Evolutionary conservation across 1,140 invertebrate species (phyloP), one percentile per base, ranked within the genome.

Genomic region (Asobara japonica): DNA sequence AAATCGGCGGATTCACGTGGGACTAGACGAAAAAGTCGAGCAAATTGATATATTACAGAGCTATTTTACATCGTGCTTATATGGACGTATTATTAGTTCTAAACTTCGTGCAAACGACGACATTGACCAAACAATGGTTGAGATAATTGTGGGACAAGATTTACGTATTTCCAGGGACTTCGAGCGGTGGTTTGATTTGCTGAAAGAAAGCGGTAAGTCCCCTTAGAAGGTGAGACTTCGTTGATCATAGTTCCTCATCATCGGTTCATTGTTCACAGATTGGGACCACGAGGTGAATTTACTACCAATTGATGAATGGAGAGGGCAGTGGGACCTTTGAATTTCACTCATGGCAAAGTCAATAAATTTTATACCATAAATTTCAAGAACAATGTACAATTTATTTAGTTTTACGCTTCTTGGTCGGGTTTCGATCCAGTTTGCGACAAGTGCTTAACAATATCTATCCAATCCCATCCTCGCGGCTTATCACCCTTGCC

Each of bases 371-470:
- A 38, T 38, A 38, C 36, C 10, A 38, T n/a, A n/a, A 2, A 8
- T 38, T 38, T 7, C 36, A 10, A 38, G n/a, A 38, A 38, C 36
- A 38, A 38, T 38, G 18, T 7, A n/a, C 20, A 51, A 51, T 51
- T 51, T 51, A 51, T 51, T 30, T 27, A 45, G 7, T 65, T 62
- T 76, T 79, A 85, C 41, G 83, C 80, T 31, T 84, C 82, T 72
- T 81, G 79, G 29, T 88, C 87, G 62, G 88, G 86, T 79, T 89
- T 89, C 29, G 84, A 84, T 56, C 93, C 93, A 71, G 92, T 93
- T 83, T 98, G 96, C n/a, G 94, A 96, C 36, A 98, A 90, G 88
- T 98, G 97, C 87, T 96, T 97, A 27, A 98, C 92, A 72, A 98
- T 92, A 83, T 98, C 97, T 3, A 98, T 93, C 97, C 97, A 98